A percentile compares a stretch with the other conserved stretches of the same genome.
phyloP scores from a whole-genome alignment of 2,888 invertebrate species.

The Bruchidius siliquastri region DNA sequence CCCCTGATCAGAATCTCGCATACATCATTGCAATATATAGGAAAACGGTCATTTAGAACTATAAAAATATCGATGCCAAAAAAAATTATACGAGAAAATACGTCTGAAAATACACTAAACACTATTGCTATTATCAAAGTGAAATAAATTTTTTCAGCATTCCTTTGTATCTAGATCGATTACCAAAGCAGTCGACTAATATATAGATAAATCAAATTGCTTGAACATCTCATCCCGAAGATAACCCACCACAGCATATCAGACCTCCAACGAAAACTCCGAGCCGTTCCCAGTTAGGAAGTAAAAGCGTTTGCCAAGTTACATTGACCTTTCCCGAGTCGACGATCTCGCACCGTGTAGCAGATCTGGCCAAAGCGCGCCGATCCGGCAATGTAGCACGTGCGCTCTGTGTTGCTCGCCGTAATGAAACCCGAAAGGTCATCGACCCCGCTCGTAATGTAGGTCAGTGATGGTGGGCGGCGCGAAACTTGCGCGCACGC shows the following conservation, averaged over 20 bases:
- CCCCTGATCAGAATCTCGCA: no score
- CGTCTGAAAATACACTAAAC: no score
- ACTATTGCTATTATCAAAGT: no score
- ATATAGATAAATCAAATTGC: background rate
- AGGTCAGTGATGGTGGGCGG: constrained; percentile 47
- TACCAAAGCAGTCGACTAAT: background rate
- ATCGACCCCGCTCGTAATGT: constrained; percentile 42
- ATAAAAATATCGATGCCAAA: no score
- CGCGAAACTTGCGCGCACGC: constrained; percentile 36
- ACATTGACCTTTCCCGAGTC: background rate
- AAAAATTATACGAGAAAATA: no score
- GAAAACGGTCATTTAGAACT: no score
- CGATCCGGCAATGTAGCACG: background rate
- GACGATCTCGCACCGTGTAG: background rate
- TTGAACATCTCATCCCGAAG: background rate
- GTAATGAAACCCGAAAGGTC: constrained; percentile 29
- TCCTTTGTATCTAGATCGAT: no score
- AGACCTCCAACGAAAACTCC: background rate
- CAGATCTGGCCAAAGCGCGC: background rate
- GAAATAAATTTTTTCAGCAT: no score
- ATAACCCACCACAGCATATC: background rate
- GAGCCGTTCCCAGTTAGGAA: background rate
- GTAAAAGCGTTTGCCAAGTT: background rate
- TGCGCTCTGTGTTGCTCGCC: background rate
- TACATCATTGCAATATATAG: no score